Base-by-base conservation (phyloP, 1,140 invertebrate species). In the Drosophila orena region DNA sequence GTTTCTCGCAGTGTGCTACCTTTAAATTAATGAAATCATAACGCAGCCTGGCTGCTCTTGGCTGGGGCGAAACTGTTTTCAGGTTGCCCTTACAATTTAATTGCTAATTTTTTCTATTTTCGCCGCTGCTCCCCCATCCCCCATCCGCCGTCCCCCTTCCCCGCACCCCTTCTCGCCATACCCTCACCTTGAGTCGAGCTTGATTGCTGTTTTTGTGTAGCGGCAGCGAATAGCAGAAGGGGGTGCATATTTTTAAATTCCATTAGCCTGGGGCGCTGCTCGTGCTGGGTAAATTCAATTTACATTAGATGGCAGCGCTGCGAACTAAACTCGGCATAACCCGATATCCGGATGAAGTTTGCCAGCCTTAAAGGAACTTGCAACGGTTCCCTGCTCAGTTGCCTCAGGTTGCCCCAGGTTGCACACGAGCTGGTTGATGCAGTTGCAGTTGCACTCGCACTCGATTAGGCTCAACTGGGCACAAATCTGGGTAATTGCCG, bases 11-110 rank as follows among this genome's bases (percentile, higher is more conserved):
- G 61, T 46, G 46, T 56, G 34, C 38, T 35, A 49, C 54, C 77
- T 77, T 73, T 81, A 73, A 81, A 66, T 66, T 77, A 81, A 81
- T 81, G 66, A 81, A 81, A 81, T 81, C 79, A 81, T 81, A 81
- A 81, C 79, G 79, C 58, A 68, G 79, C 40, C 22, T 15, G 34
- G 34, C 14, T 38, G 42, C 72, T 54, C 55, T 27, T 54, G 52
- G 46, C 61, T 24, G 37, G 34, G 62, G 59, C 60, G 53, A 58
- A 73, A 79, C 60, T 61, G 76, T 59, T 70, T 64, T 71, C 50
- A 79, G 56, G 61, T 59, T 77, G 58, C 60, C 66, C 75, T 59
- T 65, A 81, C 79, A 81, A 81, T 81, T 81, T 81, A 81, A 81
- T 81, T 81, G 79, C 73, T 81, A 81, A 81, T 81, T 81, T 81